A percentile compares a stretch with the other conserved stretches of the same genome.
phyloP scores from a whole-genome alignment of 2,888 invertebrate genomes.

The Sarcophaga variegata region DNA sequence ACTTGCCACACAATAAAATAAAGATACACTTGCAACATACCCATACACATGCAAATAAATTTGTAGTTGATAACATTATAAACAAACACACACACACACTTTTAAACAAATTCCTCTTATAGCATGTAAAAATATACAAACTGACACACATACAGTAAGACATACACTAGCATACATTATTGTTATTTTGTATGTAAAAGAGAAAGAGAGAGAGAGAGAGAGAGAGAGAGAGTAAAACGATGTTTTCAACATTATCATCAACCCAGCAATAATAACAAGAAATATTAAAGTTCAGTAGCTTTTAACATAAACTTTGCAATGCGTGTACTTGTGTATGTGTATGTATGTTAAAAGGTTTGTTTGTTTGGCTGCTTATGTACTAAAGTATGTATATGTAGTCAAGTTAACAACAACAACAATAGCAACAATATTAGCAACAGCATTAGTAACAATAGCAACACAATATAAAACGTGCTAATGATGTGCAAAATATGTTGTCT shows the following conservation, averaged over 20 bases:
- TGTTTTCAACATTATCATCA: neutral
- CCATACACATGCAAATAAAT: conserved; percentile 2
- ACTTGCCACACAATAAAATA: conserved; percentile 52
- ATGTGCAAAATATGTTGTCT: conserved; percentile 67
- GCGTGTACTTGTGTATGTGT: conserved; percentile 8
- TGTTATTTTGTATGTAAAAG: neutral
- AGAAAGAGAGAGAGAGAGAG: neutral
- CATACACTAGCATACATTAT: neutral
- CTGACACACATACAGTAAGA: neutral
- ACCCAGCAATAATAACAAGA: conserved; percentile 14
- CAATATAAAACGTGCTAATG: conserved; percentile 67
- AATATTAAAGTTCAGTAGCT: conserved; percentile 29
- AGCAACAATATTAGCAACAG: neutral
- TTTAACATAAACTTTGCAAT: conserved; percentile 30
- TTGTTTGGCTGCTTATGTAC: no score
- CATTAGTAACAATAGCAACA: conserved; percentile 3
- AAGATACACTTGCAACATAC: neutral
- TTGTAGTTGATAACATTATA: conserved; percentile 32
- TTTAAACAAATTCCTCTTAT: neutral
- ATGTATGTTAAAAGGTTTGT: neutral
- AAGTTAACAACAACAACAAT: conserved; percentile 8
- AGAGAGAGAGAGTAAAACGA: neutral
- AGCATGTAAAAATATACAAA: neutral
- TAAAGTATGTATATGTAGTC: conserved; percentile 6
- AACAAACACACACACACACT: conserved; percentile 10